Percentiles rank a stretch among this genome's conserved stretches.
phyloP scores from a whole-genome alignment of 2,888 invertebrate genomes.

The Sinopyrophorus schimmeli region DNA sequence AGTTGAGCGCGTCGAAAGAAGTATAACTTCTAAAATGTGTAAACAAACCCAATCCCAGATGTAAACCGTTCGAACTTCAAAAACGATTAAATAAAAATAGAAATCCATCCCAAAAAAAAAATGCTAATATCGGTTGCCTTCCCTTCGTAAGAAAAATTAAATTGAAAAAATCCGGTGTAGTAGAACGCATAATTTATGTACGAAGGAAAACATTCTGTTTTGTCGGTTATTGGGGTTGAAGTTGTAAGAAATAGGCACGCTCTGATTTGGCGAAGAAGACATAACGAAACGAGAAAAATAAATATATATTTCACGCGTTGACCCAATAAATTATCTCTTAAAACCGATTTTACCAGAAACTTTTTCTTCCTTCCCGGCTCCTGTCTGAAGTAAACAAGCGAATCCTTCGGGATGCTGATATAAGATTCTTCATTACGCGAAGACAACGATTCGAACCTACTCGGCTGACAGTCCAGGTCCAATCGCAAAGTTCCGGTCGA shows the following conservation, averaged over 20 bases:
- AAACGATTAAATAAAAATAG: too few species aligned
- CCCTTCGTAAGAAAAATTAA: too few species aligned
- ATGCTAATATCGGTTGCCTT: too few species aligned
- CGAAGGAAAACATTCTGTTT: too few species aligned
- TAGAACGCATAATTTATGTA: too few species aligned
- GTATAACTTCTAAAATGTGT: too few species aligned
- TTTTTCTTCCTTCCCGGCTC: conserved; percentile 57
- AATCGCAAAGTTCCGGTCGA: conserved; percentile 49
- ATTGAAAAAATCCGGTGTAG: too few species aligned
- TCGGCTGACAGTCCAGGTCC: conserved; percentile 54
- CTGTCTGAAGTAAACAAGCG: conserved; percentile 56
- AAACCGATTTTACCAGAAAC: conserved; percentile 56
- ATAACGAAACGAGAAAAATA: conserved; percentile 18
- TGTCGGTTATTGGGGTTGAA: conserved; percentile 1
- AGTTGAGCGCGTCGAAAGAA: too few species aligned
- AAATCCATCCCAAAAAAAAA: too few species aligned
- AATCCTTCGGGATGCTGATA: conserved; percentile 51
- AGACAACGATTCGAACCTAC: conserved; percentile 50
- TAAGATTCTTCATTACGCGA: conserved; percentile 40
- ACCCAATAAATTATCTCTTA: conserved; percentile 34
- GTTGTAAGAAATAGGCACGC: neutral
- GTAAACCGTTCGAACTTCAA: too few species aligned
- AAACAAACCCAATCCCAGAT: too few species aligned
- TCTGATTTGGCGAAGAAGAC: conserved; percentile 7
- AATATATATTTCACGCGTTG: conserved; percentile 15